Percentiles rank a stretch among this genome's conserved stretches.
These are phyloP conservation scores for Margaritifera margaritifera DNA, from an alignment of 2,888 invertebrate genomes.

Conservation along the genomic window DNA sequence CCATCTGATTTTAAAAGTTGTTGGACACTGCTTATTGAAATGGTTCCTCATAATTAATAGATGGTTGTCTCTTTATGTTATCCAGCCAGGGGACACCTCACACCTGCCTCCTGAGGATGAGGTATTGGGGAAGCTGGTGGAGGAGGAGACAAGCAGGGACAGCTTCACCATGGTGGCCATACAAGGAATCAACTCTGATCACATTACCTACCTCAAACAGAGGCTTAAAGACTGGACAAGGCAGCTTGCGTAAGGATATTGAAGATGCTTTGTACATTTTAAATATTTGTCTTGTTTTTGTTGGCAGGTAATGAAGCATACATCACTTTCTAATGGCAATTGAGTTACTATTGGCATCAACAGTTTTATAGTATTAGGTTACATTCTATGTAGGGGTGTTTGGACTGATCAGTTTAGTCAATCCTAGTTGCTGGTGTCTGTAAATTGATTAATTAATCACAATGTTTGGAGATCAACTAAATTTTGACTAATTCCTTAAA, in stretches of 20 bases:
- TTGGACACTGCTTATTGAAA: too few species aligned
- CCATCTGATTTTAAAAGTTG: too few species aligned
- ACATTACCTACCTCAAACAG: conserved; percentile 68
- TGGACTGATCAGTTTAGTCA: too few species aligned
- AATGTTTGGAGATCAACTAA: too few species aligned
- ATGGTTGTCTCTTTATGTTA: neutral
- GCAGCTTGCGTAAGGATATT: conserved; percentile 67
- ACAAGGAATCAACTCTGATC: conserved; percentile 64
- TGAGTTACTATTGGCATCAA: too few species aligned
- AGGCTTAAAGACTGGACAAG: conserved; percentile 65
- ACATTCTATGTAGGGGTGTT: too few species aligned
- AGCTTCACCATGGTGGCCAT: conserved; percentile 71
- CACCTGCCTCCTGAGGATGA: conserved; percentile 67
- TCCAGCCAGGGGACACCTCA: conserved; percentile 65
- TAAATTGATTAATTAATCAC: too few species aligned
- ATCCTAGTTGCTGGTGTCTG: too few species aligned
- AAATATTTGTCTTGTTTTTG: neutral
- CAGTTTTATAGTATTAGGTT: too few species aligned
- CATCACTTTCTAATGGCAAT: neutral
- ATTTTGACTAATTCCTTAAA: too few species aligned
- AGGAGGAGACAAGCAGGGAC: conserved; percentile 59
- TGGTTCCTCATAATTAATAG: too few species aligned
- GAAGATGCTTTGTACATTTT: neutral
- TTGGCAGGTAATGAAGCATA: neutral
- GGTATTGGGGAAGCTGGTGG: conserved; percentile 56